A percentile compares a stretch with the other conserved stretches of the same genome.
These are phyloP conservation scores for Hippopotamyrus pictus DNA, from an alignment of 2,797 vertebrate species.

Conservation along the genomic window DNA sequence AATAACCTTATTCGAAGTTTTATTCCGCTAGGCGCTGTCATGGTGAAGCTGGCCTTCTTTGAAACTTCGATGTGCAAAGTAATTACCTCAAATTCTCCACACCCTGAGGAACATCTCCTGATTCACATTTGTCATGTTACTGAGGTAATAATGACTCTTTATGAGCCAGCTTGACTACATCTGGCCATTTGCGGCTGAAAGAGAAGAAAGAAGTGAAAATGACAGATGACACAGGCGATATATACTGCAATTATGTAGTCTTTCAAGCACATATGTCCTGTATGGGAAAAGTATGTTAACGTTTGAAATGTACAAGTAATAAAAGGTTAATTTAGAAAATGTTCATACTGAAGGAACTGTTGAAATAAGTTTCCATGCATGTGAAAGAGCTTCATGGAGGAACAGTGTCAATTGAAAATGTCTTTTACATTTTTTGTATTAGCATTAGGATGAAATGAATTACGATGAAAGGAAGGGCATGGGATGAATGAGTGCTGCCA, in stretches of 20 bases:
- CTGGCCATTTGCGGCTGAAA: not conserved
- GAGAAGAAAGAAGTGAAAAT: not conserved
- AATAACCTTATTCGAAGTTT: slow-evolving; percentile 21
- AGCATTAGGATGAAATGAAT: not conserved
- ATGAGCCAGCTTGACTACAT: not conserved
- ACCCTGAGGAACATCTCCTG: not conserved
- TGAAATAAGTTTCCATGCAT: not conserved
- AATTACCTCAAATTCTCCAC: slow-evolving; percentile 21
- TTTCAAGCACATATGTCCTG: not conserved
- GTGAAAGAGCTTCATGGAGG: not conserved
- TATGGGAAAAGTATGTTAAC: not conserved
- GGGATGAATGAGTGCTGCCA: not conserved
- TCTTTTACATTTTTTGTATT: not conserved
- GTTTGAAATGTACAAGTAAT: not conserved
- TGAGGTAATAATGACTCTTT: not conserved
- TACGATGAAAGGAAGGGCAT: not conserved
- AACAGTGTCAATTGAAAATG: not conserved
- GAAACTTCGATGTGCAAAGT: slow-evolving; percentile 5
- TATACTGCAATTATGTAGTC: not conserved
- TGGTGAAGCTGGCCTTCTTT: not conserved
- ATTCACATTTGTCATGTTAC: slow-evolving; percentile 3
- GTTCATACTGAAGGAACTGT: not conserved
- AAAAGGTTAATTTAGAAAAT: not conserved
- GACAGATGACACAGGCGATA: not conserved
- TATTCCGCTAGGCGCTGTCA: not conserved